Evolutionary conservation across 2,888 invertebrate species (phyloP), one percentile per base, ranked within the genome.

Genomic region (Tenthredo scrophulariae): DNA sequence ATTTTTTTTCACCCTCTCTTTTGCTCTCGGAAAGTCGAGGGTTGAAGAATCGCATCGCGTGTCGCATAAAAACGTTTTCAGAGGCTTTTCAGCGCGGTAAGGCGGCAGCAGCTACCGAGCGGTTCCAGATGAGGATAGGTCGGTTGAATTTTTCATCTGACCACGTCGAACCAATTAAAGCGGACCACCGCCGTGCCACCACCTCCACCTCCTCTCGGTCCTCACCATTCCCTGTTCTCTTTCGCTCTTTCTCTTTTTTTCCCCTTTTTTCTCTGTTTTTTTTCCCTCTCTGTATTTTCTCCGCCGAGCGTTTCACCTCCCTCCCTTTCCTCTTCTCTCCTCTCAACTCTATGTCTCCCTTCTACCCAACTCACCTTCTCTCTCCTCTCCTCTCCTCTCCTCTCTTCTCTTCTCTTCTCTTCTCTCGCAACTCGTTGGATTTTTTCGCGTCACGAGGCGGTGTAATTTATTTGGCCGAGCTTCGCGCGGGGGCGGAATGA

Each of bases 131-230:
- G 77, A 77, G 77, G 79, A 79, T 50, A 67, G 67, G 89, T 89
- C 89, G 90, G 89, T 92, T 92, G 91, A 92, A 92, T 91, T 92
- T 91, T 92, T 91, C 91, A 92, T 92, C 91, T 91, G 91, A 92
- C 92, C 92, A 91, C 92, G 91, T 91, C 92, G 92, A 92, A 92
- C 92, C 91, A 92, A 92, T 92, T 92, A 92, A 92, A 92, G 90
- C 91, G 90, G 90, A 91, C 91, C 91, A 90, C 90, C 90, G 89
- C 90, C 90, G 89, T 90, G 88, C 89, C 90, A 85, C 90, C 89
- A 54, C 84, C 77, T 75, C 89, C 88, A 86, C 90, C 85, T 77
- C 65, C 62, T 62, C 86, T 85, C 85, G 70, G 85, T 46, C 85
- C 86, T 70, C 77, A 62, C 85, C 87, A 84, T 85, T 82, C 74